Percentiles rank a stretch among this genome's conserved stretches.
These are phyloP conservation scores for Chelonus formosanus DNA, from an alignment of 2,888 invertebrate species.

Conservation along the genomic window DNA sequence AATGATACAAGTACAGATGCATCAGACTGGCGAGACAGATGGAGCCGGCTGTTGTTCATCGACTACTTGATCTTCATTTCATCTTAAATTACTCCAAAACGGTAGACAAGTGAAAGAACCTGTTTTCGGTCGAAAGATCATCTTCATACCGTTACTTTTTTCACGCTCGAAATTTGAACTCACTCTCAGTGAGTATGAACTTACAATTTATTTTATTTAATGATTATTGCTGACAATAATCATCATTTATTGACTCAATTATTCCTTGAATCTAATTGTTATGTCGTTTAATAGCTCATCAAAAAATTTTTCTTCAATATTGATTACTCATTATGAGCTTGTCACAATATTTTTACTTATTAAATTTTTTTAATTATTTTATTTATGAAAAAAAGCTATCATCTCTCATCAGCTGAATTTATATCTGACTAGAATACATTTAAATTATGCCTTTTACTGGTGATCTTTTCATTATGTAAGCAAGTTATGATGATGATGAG, in stretches of 20 bases:
- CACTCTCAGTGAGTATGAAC: background rate
- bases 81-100: background rate
- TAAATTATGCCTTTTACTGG: too few species aligned
- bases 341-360: too few species aligned
- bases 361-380: too few species aligned
- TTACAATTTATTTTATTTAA: background rate
- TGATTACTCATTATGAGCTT: too few species aligned
- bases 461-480: too few species aligned
- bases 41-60: constrained; percentile 7
- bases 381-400: too few species aligned
- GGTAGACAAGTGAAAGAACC: constrained; percentile 5
- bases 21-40: constrained; percentile 5
- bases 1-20: background rate
- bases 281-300: too few species aligned
- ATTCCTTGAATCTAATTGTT: too few species aligned
- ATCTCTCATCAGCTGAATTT: too few species aligned
- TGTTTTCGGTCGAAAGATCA: constrained; percentile 7
- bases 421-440: too few species aligned
- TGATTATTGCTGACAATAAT: background rate
- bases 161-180: constrained; percentile 13
- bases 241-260: background rate
- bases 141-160: constrained; percentile 19
- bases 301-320: too few species aligned
- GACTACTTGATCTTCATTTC: constrained; percentile 9
- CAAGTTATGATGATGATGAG: too few species aligned